Percentiles rank a stretch among this genome's conserved stretches.
Conservation (phyloP, 1,140 invertebrate genomes). For the Pectinophora gossypiella region DNA sequence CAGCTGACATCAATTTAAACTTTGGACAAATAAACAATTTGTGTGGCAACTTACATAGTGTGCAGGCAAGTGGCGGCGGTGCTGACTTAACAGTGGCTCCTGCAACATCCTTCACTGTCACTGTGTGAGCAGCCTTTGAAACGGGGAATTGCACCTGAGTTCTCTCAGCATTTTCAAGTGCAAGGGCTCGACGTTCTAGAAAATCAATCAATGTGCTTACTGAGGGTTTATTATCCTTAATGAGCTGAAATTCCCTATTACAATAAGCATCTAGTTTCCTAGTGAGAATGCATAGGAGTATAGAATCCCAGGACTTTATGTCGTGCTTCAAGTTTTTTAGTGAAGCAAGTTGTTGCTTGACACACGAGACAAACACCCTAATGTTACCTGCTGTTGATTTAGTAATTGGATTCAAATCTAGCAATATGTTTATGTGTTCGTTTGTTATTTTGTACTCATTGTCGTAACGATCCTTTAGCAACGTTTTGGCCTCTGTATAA, state of each 20-base stretch:
- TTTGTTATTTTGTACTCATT: slow-evolving; percentile 8
- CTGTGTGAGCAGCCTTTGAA: neutral
- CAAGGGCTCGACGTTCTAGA: slow-evolving; percentile 7
- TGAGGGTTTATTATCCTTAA: neutral
- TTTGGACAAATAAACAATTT: neutral
- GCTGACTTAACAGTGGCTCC: neutral
- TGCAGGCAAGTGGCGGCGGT: neutral
- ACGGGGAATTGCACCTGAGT: no score
- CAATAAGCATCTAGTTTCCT: neutral
- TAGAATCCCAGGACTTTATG: neutral
- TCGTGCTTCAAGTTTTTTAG: neutral
- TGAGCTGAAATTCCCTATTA: neutral
- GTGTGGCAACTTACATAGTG: neutral
- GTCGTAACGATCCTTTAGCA: slow-evolving; percentile 3
- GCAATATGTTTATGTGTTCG: slow-evolving; percentile 2
- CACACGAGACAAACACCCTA: neutral
- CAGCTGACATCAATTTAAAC: neutral
- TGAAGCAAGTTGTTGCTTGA: slow-evolving; percentile 1
- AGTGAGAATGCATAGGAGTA: neutral
- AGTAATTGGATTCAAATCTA: neutral
- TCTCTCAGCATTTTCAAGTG: slow-evolving; percentile 2
- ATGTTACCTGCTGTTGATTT: neutral
- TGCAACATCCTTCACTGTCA: neutral
- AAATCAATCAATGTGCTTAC: neutral
- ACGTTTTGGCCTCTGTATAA: neutral